Conservation (phyloP, 2,113 vertebrate genomes). For the Zosterops pallidus region DNA sequence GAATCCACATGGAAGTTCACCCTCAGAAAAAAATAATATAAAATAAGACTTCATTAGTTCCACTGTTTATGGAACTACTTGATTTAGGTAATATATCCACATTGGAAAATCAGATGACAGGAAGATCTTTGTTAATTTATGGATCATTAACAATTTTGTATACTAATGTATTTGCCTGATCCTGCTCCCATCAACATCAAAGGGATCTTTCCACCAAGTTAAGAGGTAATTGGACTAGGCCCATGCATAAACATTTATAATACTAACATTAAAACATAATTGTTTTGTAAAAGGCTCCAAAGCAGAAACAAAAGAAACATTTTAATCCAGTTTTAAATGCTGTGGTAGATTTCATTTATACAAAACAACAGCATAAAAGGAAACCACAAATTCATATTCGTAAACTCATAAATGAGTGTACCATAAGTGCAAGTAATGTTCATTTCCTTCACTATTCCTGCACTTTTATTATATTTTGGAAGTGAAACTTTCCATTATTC, state of each 20-base stretch:
- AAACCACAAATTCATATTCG: conserved; percentile 21
- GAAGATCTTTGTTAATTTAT: background rate
- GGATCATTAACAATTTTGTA: background rate
- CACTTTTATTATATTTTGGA: conserved; percentile 62
- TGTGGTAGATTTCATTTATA: conserved; percentile 12
- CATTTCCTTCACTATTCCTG: conserved; percentile 44
- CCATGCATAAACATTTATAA: background rate
- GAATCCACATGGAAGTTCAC: background rate
- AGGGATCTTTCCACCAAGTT: background rate
- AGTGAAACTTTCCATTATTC: conserved; percentile 69
- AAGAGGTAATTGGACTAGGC: background rate
- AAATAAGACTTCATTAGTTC: background rate
- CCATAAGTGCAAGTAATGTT: conserved; percentile 53
- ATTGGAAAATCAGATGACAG: background rate
- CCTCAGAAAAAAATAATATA: background rate
- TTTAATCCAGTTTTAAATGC: conserved; percentile 7
- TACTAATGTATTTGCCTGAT: background rate
- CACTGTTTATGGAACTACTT: background rate
- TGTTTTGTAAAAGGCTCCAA: conserved; percentile 3
- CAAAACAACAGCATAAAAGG: conserved; percentile 38
- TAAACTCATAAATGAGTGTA: conserved; percentile 52
- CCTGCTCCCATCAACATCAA: background rate
- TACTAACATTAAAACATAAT: background rate
- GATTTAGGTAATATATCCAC: background rate
- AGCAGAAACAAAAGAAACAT: background rate